Base-by-base conservation (phyloP, 2,888 invertebrate species). In the Coelinius sp. region DNA sequence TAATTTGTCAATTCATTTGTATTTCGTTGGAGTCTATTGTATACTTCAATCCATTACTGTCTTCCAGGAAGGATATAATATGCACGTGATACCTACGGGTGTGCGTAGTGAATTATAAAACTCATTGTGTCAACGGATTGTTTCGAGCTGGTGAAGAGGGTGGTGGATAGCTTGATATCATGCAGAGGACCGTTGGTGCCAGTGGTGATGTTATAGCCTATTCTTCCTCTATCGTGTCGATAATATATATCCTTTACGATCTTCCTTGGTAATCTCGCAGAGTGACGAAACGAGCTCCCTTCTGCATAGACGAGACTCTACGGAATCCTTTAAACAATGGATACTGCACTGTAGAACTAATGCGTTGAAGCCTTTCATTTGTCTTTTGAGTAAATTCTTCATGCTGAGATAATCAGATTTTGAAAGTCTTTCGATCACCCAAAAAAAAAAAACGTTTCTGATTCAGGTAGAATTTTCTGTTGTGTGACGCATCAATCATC, bases 221-320 rank as follows among this genome's bases (percentile, higher is more conserved):
- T 68, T 68, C 59, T 41, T 12, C 41, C 14, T 8, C 46, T 68
- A 68, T 68, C 68, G 68, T 25, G 44, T 46, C 62, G 44, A 68
- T 68, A 59, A 68, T 68, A 68, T 68, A 68, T 68, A 38, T 62
- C 31, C 22, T 68, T 35, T 44, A 68, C 62, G 62, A 68, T 68
- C 59, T 68, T 62, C 62, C 62, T 68, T 35, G 62, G 62, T 44
- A 62, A 68, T 68, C 68, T 62, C 38, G 14, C 52, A 24, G 20
- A 17, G 62, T 68, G 27, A 68, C 41, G 59, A 41, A 46, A 62
- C 31, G 62, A 62, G 62, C 41, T 68, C 7, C 53, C 41, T 35
- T 22, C 8, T 56, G 20, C 56, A 27, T 1, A 8, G 10, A 62
- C 59, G 59, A 62, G 17, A 22, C 63, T 22, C 41, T 24, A n/a